Conservation (phyloP, 2,888 invertebrate genomes). For the Malachius bipustulatus region DNA sequence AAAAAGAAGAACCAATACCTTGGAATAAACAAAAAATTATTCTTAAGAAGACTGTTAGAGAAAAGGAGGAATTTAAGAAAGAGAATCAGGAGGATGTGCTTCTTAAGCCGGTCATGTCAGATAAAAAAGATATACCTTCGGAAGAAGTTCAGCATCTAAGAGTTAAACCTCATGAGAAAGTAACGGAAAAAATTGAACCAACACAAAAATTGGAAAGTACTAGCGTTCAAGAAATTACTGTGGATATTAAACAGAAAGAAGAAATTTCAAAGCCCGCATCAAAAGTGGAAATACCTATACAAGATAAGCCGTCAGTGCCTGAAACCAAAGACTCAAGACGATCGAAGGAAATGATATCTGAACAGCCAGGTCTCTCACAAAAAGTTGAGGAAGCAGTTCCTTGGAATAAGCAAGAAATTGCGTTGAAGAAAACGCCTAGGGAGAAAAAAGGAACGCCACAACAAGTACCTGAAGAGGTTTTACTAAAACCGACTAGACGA, state of each 20-base stretch:
- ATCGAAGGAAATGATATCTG: too few relatives aligned
- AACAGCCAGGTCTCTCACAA: too few relatives aligned
- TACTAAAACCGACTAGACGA: conserved; percentile 34
- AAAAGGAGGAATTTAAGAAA: conserved; percentile 29
- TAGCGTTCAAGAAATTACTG: conserved; percentile 3
- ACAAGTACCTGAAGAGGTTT: conserved; percentile 36
- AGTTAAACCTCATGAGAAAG: conserved; percentile 25
- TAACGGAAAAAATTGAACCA: conserved; percentile 14
- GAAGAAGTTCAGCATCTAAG: conserved; percentile 25
- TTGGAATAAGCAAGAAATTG: conserved; percentile 49
- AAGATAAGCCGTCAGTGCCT: too few relatives aligned
- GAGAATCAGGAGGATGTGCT: conserved; percentile 37
- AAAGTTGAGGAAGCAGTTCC: conserved; percentile 26
- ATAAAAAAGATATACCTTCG: conserved; percentile 19
- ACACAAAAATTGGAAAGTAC: conserved; percentile 11
- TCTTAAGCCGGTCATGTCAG: conserved; percentile 29
- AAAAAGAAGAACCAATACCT: conserved; percentile 24
- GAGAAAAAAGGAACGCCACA: conserved; percentile 30
- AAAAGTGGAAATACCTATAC: too few relatives aligned
- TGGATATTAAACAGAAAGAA: conserved; percentile 12
- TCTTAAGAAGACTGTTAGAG: conserved; percentile 33
- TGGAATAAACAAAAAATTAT: conserved; percentile 49
- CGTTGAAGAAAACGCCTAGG: conserved; percentile 33
- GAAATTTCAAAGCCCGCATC: too few relatives aligned
- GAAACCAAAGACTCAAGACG: too few relatives aligned